A percentile compares a stretch with the other conserved stretches of the same genome.
These are phyloP conservation scores for Lathamus discolor DNA, from an alignment of 2,113 vertebrate genomes.

Conservation along the genomic window DNA sequence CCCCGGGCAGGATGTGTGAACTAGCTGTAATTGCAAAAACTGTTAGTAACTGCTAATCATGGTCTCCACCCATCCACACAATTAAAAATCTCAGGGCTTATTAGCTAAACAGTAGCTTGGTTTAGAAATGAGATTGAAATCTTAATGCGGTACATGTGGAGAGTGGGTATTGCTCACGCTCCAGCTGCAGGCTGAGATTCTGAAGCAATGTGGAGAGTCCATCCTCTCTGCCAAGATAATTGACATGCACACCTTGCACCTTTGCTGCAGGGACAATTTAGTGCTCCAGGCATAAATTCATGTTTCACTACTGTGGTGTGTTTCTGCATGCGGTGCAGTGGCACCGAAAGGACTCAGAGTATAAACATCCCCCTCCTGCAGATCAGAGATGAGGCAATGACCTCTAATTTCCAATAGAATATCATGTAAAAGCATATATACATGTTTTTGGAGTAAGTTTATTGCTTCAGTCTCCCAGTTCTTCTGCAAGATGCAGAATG, in stretches of 20 bases:
- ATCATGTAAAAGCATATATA: background rate
- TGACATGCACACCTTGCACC: slow-evolving; percentile 79
- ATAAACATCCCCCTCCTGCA: background rate
- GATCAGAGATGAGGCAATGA: background rate
- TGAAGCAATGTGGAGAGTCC: background rate
- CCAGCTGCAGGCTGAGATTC: background rate
- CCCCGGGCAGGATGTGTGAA: background rate
- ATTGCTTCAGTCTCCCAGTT: background rate
- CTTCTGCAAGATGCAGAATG: background rate
- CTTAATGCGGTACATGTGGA: background rate
- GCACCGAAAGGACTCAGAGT: slow-evolving; percentile 83
- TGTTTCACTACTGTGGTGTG: slow-evolving; percentile 87
- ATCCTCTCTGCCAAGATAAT: slow-evolving; percentile 59
- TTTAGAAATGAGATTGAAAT: background rate
- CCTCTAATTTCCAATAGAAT: background rate
- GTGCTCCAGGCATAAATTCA: slow-evolving; percentile 81
- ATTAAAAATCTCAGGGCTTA: background rate
- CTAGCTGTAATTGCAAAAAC: background rate
- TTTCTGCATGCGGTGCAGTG: slow-evolving; percentile 83
- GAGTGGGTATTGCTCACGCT: background rate
- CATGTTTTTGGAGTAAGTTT: background rate
- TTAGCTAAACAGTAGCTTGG: background rate
- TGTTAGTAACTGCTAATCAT: background rate
- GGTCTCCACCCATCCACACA: background rate
- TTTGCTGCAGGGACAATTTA: slow-evolving; percentile 65